Conservation (phyloP, 2,888 invertebrate species). For the Drosophila neonasuta region DNA sequence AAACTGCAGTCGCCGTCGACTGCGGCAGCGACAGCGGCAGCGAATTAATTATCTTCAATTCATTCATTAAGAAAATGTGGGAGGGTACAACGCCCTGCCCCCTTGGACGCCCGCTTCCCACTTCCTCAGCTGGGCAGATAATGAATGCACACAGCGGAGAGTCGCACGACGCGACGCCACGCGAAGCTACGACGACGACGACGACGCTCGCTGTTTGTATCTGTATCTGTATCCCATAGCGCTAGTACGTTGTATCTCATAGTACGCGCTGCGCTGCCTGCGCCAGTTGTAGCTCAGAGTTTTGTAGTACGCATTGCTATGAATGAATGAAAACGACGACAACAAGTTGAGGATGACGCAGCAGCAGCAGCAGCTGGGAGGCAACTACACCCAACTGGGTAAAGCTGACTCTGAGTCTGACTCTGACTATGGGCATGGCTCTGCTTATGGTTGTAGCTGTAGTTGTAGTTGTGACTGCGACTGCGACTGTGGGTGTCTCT, state of each 20-base stretch:
- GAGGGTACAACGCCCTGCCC: slow-evolving; percentile 32
- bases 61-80: slow-evolving; percentile 76
- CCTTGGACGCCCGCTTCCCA: not conserved
- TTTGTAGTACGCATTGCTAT: slow-evolving; percentile 52
- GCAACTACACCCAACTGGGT: slow-evolving; percentile 10
- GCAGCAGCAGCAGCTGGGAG: slow-evolving; percentile 18
- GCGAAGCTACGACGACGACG: not conserved
- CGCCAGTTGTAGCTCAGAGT: slow-evolving; percentile 52
- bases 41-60: slow-evolving; percentile 78
- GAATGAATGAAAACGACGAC: slow-evolving; percentile 69
- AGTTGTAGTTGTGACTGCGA: slow-evolving; percentile 9
- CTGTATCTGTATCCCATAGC: slow-evolving; percentile 57
- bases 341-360: slow-evolving; percentile 53
- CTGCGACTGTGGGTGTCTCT: slow-evolving; percentile 42
- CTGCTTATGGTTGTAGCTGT: slow-evolving; percentile 14
- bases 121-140: slow-evolving; percentile 43
- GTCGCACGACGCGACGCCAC: slow-evolving; percentile 21
- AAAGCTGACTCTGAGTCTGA: slow-evolving; percentile 3
- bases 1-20: slow-evolving; percentile 62
- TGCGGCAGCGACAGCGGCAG: slow-evolving; percentile 35
- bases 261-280: slow-evolving; percentile 36
- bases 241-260: slow-evolving; percentile 51
- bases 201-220: slow-evolving; percentile 26
- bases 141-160: slow-evolving; percentile 67
- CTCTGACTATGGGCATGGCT: not conserved